Base-by-base conservation (phyloP, 1,140 invertebrate genomes). In the Trigoniulus corallinus region DNA sequence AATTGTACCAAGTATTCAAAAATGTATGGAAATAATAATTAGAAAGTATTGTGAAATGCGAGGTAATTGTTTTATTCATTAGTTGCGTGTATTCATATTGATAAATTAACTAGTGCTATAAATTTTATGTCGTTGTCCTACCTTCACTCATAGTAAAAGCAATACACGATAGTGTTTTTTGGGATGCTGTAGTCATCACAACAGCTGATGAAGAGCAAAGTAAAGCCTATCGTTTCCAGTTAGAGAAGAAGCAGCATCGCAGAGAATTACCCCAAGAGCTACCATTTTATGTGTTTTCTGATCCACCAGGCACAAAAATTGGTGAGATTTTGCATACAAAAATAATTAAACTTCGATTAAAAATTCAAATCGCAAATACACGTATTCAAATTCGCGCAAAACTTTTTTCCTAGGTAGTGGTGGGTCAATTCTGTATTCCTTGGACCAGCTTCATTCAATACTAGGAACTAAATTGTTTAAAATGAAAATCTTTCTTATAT, bases 131-230 rank as follows among this genome's bases (percentile, higher is more conserved):
- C n/a, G n/a, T n/a, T n/a, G n/a, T n/a, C n/a, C n/a, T n/a, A n/a
- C n/a, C n/a, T n/a, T n/a, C n/a, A n/a, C n/a, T n/a, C n/a, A n/a
- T n/a, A n/a, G n/a, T n/a, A n/a, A n/a, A n/a, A n/a, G n/a, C n/a
- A n/a, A n/a, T n/a, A n/a, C n/a, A n/a, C n/a, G n/a, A n/a, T n/a
- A n/a, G n/a, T n/a, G n/a, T n/a, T 34, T 66, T 67, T 53, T 71
- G 69, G 69, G 67, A 70, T 62, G 54, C 62, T 3, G 61, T 70
- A 43, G 59, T 68, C 15, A 60, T 71, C 24, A 67, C 69, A 39
- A 61, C 69, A 21, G 58, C 61, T 24, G 67, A 69, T 54, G 54
- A 60, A 18, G 57, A 55, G 3, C 69, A 71, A 53, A 59, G 60
- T 50, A 41, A 59, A 34, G 63, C 62, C 1, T 70, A 64, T 59